Conservation (phyloP, 1,140 invertebrate species). For the Drosophila arizonae region DNA sequence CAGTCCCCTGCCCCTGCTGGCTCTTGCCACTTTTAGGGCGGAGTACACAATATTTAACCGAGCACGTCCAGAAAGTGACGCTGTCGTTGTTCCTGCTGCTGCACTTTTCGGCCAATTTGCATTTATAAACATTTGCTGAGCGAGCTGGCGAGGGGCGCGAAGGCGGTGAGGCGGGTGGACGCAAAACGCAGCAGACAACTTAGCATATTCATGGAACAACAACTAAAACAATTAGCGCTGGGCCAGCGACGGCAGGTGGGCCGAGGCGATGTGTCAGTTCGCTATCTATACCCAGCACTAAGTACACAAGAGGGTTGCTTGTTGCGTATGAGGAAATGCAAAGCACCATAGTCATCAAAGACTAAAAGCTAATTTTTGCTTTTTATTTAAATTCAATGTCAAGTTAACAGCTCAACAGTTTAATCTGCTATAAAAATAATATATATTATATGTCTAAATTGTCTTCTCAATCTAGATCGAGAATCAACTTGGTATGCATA, state of each 20-base stretch:
- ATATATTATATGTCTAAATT: too few relatives aligned
- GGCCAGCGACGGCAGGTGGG: constrained; percentile 61
- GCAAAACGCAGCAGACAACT: constrained; percentile 68
- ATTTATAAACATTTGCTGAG: constrained; percentile 76
- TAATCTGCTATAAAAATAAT: too few relatives aligned
- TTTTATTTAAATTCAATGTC: too few relatives aligned
- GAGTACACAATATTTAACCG: constrained; percentile 8
- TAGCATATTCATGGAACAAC: constrained; percentile 79
- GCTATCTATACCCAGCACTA: constrained; percentile 18
- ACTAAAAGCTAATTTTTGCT: too few relatives aligned
- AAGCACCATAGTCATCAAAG: too few relatives aligned
- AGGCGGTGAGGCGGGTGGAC: constrained; percentile 9
- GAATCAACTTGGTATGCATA: too few relatives aligned
- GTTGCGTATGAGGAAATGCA: too few relatives aligned
- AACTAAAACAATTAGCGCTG: constrained; percentile 74
- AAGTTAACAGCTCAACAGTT: too few relatives aligned
- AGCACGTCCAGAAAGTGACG: constrained; percentile 33
- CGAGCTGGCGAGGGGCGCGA: constrained; percentile 6
- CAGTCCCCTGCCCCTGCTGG: background rate
- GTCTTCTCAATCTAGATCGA: too few relatives aligned
- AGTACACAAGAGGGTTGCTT: background rate
- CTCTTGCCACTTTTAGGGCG: background rate
- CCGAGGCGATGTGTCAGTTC: constrained; percentile 38
- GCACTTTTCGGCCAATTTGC: constrained; percentile 79
- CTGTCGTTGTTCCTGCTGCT: constrained; percentile 29